Evolutionary conservation across 2,797 vertebrate genomes (phyloP), one percentile per base, ranked within the genome.

Genomic region (Sternotherus odoratus): DNA sequence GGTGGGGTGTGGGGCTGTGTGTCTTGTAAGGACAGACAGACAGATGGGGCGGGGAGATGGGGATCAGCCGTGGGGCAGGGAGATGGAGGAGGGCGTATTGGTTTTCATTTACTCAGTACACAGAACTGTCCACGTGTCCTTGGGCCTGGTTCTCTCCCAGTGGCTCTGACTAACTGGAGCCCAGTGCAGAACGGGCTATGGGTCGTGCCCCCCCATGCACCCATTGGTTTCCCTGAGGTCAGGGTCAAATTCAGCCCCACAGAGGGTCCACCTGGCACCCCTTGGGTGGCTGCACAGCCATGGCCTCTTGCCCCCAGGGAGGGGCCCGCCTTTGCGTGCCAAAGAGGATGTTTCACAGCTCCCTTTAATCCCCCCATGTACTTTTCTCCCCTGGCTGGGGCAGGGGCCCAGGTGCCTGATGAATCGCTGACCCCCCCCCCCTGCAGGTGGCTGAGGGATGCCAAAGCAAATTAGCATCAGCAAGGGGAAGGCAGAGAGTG

Each of bases 311-410:
- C n/a, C 63, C 60, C 19, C 2, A 1, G 54, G 54, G 12, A 56
- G 11, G 26, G 54, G 12, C 26, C 26, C 16, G 19, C 60, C 33
- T n/a, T 66, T n/a, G 8, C 17, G 19, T n/a, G 16, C 7, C 17
- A 2, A 36, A 66, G 30, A 66, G 60, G 60, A 10, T 16, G 60
- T 21, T 15, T 12, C 3, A 4, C 15, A 24, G 8, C 13, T 36
- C 8, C 33, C 3, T 8, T 7, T 50, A 8, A 4, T 2, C 48
- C 28, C 23, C 19, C 43, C 24, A 15, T 6, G 12, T 4, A 49
- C 49, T 51, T 15, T 63, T 54, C 26, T 79, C 77, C 36, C 24
- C 56, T 23, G 83, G 51, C 56, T 48, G 23, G 15, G 8, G 19
- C 3, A 39, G 24, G 5, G 46, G 77, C 49, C 26, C 23, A 43